Conservation (phyloP, 2,797 vertebrate genomes). For the Sebastes nivosus region DNA sequence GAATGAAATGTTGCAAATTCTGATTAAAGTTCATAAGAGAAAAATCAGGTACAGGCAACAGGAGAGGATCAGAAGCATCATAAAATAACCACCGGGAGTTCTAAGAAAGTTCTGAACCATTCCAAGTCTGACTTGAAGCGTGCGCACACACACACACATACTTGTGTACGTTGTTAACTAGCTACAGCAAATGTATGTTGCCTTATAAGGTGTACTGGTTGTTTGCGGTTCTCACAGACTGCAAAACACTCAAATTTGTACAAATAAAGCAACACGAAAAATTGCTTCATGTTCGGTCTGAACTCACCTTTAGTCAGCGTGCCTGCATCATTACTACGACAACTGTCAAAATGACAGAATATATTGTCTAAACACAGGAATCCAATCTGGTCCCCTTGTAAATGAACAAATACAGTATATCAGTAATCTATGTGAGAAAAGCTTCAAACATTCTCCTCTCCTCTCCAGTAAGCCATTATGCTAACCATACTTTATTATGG, state of each 20-base stretch:
- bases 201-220: neutral
- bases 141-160: too few relatives aligned
- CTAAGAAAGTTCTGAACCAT: too few relatives aligned
- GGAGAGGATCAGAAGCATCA: neutral
- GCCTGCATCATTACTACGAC: neutral
- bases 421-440: too few relatives aligned
- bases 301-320: neutral
- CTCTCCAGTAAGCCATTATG: conserved; percentile 29
- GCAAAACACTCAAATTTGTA: neutral
- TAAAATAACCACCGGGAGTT: neutral
- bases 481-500: conserved; percentile 47
- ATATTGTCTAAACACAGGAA: neutral
- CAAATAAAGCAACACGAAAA: neutral
- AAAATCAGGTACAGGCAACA: too few relatives aligned
- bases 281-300: neutral
- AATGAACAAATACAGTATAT: neutral
- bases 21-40: too few relatives aligned
- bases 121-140: too few relatives aligned
- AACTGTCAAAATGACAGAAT: neutral
- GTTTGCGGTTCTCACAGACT: neutral
- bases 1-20: too few relatives aligned
- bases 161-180: neutral
- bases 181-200: neutral
- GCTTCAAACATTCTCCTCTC: neutral
- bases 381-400: neutral